phyloP scores from a whole-genome alignment of 2,797 vertebrate species.

The Coracias cyanogaster region DNA sequence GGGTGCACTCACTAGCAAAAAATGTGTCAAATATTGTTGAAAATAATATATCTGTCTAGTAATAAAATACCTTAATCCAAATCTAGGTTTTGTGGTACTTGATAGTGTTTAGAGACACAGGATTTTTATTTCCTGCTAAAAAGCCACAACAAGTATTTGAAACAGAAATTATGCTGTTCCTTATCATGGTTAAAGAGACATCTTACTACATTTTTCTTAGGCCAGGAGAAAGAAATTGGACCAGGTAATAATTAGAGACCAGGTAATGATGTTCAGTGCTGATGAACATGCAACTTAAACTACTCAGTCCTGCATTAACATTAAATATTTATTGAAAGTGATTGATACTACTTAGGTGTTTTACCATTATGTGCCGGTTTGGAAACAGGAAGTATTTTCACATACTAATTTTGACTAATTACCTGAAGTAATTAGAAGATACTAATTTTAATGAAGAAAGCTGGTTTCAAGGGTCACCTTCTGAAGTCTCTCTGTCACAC shows the following conservation, averaged over 20 bases:
- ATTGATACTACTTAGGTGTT: not conserved
- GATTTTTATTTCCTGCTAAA: not conserved
- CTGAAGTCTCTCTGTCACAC: slow-evolving; percentile 16
- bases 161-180: not conserved
- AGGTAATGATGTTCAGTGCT: not conserved
- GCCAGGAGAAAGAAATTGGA: not conserved
- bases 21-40: not conserved
- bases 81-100: not conserved
- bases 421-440: not conserved
- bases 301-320: not conserved
- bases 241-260: not conserved
- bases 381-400: not conserved
- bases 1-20: not conserved
- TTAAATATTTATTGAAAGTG: not conserved
- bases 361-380: not conserved
- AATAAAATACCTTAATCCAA: not conserved
- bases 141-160: not conserved
- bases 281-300: not conserved
- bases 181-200: not conserved
- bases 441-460: not conserved
- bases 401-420: not conserved
- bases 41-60: not conserved
- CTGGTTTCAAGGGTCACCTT: not conserved
- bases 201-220: not conserved
- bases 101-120: not conserved